Conservation (phyloP, 2,888 invertebrate genomes). For the Pherbina coryleti region DNA sequence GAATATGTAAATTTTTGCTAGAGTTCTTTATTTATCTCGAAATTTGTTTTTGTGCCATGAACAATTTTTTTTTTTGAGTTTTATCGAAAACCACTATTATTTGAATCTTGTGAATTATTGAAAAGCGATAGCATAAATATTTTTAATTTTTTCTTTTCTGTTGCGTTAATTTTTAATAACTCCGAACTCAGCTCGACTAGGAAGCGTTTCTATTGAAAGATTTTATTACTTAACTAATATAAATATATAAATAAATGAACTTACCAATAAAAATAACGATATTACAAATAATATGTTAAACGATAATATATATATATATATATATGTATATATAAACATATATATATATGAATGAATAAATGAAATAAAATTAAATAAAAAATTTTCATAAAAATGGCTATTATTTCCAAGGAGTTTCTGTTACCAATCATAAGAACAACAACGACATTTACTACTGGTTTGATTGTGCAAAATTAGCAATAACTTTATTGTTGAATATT, state of each 20-base stretch:
- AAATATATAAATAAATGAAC: slow-evolving; percentile 13
- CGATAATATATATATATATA: slow-evolving; percentile 38
- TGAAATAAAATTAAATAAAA: slow-evolving; percentile 24
- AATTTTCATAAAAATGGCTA: slow-evolving; percentile 44
- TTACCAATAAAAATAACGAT: slow-evolving; percentile 9
- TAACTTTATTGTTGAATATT: slow-evolving; percentile 43
- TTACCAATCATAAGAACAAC: too few species aligned
- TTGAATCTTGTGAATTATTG: too few species aligned
- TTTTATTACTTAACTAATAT: slow-evolving; percentile 11
- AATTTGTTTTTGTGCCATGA: neutral
- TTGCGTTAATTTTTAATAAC: too few species aligned
- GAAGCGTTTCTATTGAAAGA: too few species aligned
- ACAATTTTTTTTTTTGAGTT: too few species aligned
- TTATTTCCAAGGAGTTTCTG: slow-evolving; percentile 43
- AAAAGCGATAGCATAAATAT: too few species aligned
- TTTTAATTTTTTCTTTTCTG: too few species aligned
- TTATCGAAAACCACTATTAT: too few species aligned
- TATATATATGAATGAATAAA: slow-evolving; percentile 37
- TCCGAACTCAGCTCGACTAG: too few species aligned
- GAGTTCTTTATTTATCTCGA: neutral
- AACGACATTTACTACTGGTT: slow-evolving; percentile 10
- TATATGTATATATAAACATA: slow-evolving; percentile 45
- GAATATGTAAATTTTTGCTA: neutral
- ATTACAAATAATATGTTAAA: slow-evolving; percentile 32
- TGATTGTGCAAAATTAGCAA: slow-evolving; percentile 53